Conservation (phyloP, 2,888 invertebrate species). For the Listrodromus nycthemerus region DNA sequence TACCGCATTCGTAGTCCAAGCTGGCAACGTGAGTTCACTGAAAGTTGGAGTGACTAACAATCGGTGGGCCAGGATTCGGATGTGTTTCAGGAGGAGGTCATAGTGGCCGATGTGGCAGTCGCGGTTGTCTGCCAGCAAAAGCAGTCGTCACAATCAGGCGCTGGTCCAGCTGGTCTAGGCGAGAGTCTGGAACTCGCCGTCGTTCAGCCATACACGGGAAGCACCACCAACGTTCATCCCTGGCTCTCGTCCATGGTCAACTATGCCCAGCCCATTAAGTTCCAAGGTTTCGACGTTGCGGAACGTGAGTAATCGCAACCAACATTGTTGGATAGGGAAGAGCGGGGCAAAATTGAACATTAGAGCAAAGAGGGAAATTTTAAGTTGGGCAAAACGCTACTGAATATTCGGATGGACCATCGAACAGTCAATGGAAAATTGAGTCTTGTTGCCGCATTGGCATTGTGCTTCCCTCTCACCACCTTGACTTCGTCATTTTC, state of each 20-base stretch:
- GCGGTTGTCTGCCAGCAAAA: constrained; percentile 78
- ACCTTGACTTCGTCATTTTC: background rate
- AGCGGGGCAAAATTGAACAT: too few relatives aligned
- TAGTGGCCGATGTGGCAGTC: constrained; percentile 80
- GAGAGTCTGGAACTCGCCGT: constrained; percentile 85
- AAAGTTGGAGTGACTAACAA: background rate
- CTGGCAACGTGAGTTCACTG: background rate
- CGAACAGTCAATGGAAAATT: too few relatives aligned
- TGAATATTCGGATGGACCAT: too few relatives aligned
- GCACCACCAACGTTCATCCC: constrained; percentile 99
- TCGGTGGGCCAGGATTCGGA: constrained; percentile 53
- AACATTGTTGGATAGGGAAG: background rate
- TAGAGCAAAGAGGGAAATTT: too few relatives aligned
- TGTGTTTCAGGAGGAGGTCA: constrained; percentile 80
- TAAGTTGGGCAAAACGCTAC: too few relatives aligned
- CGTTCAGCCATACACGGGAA: constrained; percentile 95
- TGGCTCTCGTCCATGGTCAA: constrained; percentile 99
- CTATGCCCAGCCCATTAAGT: constrained; percentile 99
- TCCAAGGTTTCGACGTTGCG: constrained; percentile 98
- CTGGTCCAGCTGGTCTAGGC: constrained; percentile 86
- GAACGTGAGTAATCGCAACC: constrained; percentile 89
- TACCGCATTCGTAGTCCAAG: background rate
- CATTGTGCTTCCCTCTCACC: background rate
- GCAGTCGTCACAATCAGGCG: constrained; percentile 86
- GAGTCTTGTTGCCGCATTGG: background rate